phyloP scores from a whole-genome alignment of 2,888 invertebrate species.

The Amphipoea lucens region DNA sequence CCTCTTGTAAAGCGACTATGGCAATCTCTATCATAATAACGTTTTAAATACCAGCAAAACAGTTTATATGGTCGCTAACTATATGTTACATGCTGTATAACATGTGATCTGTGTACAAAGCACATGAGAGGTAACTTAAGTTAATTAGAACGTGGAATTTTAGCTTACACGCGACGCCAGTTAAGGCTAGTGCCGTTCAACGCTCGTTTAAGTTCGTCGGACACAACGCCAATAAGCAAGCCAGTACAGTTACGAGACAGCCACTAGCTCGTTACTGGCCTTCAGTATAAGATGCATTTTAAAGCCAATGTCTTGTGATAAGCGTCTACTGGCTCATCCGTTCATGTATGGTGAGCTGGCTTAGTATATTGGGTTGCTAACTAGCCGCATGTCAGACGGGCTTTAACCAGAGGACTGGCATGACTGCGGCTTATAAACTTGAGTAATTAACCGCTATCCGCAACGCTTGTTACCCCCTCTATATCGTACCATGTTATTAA shows the following conservation, averaged over 20 bases:
- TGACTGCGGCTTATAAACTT: slow-evolving; percentile 72
- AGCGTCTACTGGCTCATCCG: slow-evolving; percentile 1
- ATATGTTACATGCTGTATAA: slow-evolving; percentile 12
- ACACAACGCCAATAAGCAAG: slow-evolving; percentile 21
- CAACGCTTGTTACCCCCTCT: slow-evolving; percentile 69
- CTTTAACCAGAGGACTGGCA: slow-evolving; percentile 32
- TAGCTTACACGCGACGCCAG: slow-evolving; percentile 69
- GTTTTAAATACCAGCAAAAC: slow-evolving; percentile 17
- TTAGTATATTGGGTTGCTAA: slow-evolving; percentile 11
- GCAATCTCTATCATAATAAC: background rate
- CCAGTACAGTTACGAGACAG: slow-evolving; percentile 37
- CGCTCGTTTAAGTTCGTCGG: slow-evolving; percentile 29
- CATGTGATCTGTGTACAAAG: slow-evolving; percentile 30
- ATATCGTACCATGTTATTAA: slow-evolving; percentile 52
- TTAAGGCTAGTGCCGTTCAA: slow-evolving; percentile 34
- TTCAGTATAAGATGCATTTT: slow-evolving; percentile 17
- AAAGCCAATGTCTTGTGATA: slow-evolving; percentile 14
- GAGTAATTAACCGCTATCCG: slow-evolving; percentile 73
- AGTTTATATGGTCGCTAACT: slow-evolving; percentile 2
- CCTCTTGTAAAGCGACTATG: background rate
- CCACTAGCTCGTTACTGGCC: slow-evolving; percentile 10
- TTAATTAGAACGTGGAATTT: slow-evolving; percentile 69
- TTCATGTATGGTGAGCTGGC: background rate
- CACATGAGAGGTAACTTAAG: slow-evolving; percentile 44
- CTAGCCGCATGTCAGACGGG: slow-evolving; percentile 8